A percentile compares a stretch with the other conserved stretches of the same genome.
phyloP scores from a whole-genome alignment of 1,140 invertebrate species.

The Galleria mellonella region DNA sequence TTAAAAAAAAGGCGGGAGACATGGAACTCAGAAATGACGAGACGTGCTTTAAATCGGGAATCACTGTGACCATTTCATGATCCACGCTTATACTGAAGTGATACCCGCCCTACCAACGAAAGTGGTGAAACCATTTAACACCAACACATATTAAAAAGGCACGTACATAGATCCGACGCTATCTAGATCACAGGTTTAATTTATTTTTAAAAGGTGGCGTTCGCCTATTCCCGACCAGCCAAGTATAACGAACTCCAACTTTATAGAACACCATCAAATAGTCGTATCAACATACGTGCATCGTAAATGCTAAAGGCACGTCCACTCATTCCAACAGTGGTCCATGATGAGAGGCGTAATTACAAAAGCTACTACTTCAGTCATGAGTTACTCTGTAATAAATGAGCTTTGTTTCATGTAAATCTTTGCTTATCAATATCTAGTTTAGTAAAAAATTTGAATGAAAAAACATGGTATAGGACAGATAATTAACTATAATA shows the following conservation, averaged over 20 bases:
- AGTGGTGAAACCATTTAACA: background rate
- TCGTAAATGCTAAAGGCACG: conserved; percentile 1
- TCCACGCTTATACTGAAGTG: background rate
- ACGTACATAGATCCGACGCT: conserved; percentile 3
- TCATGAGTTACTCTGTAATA: too few species aligned
- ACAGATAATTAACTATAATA: too few species aligned
- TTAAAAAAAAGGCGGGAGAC: conserved; percentile 47
- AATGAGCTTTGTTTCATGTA: too few species aligned
- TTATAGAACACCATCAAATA: background rate
- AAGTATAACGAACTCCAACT: background rate
- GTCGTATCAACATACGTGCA: conserved; percentile 1
- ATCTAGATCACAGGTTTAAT: conserved; percentile 3
- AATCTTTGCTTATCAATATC: too few species aligned
- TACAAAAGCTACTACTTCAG: too few species aligned
- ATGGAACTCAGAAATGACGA: conserved; percentile 20
- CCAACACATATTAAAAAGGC: conserved; percentile 1
- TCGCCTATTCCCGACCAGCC: background rate
- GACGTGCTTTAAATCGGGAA: background rate
- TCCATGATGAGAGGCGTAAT: background rate
- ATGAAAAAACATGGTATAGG: too few species aligned
- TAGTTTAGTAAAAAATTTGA: too few species aligned
- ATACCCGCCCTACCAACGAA: background rate
- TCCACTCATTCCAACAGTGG: conserved; percentile 1
- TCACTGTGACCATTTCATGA: conserved; percentile 4
- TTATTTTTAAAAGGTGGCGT: background rate